Conservation (phyloP, 1,140 invertebrate genomes). For the Acromyrmex echinatior region DNA sequence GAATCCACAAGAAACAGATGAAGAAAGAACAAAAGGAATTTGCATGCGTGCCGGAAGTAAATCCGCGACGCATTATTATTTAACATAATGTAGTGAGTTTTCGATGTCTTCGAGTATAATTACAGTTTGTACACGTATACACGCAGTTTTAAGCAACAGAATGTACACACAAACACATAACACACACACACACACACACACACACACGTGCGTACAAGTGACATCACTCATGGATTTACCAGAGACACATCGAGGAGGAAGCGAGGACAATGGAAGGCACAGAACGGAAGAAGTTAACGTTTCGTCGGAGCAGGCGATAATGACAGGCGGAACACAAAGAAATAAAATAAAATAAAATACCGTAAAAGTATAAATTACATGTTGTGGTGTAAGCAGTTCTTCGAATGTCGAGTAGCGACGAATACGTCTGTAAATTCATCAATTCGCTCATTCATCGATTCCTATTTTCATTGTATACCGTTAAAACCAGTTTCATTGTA, state of each 20-base stretch:
- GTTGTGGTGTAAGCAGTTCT: constrained; percentile 86
- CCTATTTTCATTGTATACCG: constrained; percentile 84
- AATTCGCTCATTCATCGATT: constrained; percentile 85
- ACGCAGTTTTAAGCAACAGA: constrained; percentile 80
- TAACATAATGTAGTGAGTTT: constrained; percentile 86
- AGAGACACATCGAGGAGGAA: constrained; percentile 78
- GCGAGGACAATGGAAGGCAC: constrained; percentile 45
- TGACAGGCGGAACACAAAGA: constrained; percentile 63
- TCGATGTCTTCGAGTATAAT: constrained; percentile 87
- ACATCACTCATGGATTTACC: constrained; percentile 80
- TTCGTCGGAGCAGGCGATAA: constrained; percentile 61
- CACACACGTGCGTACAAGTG: constrained; percentile 31
- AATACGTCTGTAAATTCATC: constrained; percentile 77
- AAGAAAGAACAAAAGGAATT: constrained; percentile 15
- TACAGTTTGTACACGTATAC: constrained; percentile 85
- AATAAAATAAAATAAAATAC: constrained; percentile 79
- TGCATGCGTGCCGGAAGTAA: constrained; percentile 68
- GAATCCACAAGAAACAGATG: constrained; percentile 28
- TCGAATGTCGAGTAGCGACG: constrained; percentile 84
- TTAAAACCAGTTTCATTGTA: constrained; percentile 85
- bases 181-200: constrained; percentile 12
- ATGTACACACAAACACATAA: constrained; percentile 2
- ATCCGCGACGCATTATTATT: constrained; percentile 84
- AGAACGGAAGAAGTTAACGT: constrained; percentile 61
- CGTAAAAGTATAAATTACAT: constrained; percentile 80